phyloP scores from a whole-genome alignment of 2,797 vertebrate genomes.

The Pangasius djambal region DNA sequence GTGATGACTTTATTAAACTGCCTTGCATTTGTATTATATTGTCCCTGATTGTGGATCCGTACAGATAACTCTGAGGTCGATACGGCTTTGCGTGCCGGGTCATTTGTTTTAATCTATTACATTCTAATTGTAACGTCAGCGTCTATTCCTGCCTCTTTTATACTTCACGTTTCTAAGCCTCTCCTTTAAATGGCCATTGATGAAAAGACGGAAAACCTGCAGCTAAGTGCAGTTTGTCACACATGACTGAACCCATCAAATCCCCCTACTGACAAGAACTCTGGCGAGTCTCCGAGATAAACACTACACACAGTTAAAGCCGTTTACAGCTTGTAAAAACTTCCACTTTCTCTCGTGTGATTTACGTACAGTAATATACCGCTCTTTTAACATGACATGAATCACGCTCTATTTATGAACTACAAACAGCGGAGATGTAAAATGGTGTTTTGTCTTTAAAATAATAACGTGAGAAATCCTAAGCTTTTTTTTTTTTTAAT shows the following conservation, averaged over 20 bases:
- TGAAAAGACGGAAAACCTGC: slow-evolving; percentile 6
- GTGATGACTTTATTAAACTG: slow-evolving; percentile 45
- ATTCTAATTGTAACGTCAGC: not conserved
- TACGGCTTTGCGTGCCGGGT: not conserved
- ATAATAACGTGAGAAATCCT: slow-evolving; percentile 69
- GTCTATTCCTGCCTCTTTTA: not conserved
- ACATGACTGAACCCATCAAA: slow-evolving; percentile 31
- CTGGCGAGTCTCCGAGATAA: slow-evolving; percentile 63
- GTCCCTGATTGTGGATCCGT: not conserved
- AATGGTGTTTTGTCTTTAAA: slow-evolving; percentile 65
- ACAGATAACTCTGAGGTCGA: slow-evolving; percentile 5
- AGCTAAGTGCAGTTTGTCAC: slow-evolving; percentile 32
- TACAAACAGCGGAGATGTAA: slow-evolving; percentile 54
- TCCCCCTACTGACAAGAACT: slow-evolving; percentile 16
- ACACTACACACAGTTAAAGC: slow-evolving; percentile 73
- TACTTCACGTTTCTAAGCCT: not conserved
- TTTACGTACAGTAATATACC: slow-evolving; percentile 69
- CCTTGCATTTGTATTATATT: slow-evolving; percentile 28
- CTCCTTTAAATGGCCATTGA: not conserved
- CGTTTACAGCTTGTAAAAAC: slow-evolving; percentile 76
- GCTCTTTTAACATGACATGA: slow-evolving; percentile 66
- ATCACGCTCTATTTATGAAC: slow-evolving; percentile 33
- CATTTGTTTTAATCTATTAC: not conserved
- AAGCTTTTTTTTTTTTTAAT: slow-evolving; percentile 57
- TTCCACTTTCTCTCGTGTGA: slow-evolving; percentile 69